Base-by-base conservation (phyloP, 1,140 invertebrate species). In the Trichonephila inaurata region DNA sequence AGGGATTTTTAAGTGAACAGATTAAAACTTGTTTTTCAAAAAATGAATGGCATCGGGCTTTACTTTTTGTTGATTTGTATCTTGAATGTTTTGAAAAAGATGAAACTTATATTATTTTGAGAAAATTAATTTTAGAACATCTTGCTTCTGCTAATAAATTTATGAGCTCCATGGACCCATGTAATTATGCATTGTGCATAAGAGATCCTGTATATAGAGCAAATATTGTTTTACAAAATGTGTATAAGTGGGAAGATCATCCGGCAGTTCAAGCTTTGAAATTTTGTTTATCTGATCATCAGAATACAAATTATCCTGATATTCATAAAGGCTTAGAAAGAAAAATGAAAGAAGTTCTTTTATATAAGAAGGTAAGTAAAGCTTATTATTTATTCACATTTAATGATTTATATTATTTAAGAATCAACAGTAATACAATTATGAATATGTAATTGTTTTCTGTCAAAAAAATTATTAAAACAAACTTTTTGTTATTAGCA, bases 361-460 rank as follows among this genome's bases (percentile, higher is more conserved):
- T 94, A 51, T 94, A 91, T 82, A 90, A 94, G 66, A 94, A 91
- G 69, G 94, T 92, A 62, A 64, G 72, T 77, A 18, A 40, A 33
- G 28, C 24, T 69, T 24, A 10, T 51, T 51, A 10, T 51, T 51
- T 12, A 8, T 51, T 51, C 51, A 51, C n/a, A n/a, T n/a, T n/a
- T n/a, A n/a, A n/a, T n/a, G n/a, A n/a, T n/a, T 51, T 51, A 51
- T 51, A 12, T 12, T 51, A 51, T 51, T 51, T 51, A 51, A 51
- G 51, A 51, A 51, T 51, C 10, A 10, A 10, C 51, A 51, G 1
- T 51, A 51, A 51, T 12, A 51, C 7, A 10, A 10, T 51, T 51
- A 51, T 51, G 7, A 51, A 10, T 28, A 1, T 28, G 28, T 28
- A 1, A 28, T 12, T 51, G 51, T 51, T 12, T 51, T 0, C 51